Evolutionary conservation across 2,888 invertebrate genomes (phyloP), one percentile per base, ranked within the genome.

Genomic region (Hypercompe scribonia): DNA sequence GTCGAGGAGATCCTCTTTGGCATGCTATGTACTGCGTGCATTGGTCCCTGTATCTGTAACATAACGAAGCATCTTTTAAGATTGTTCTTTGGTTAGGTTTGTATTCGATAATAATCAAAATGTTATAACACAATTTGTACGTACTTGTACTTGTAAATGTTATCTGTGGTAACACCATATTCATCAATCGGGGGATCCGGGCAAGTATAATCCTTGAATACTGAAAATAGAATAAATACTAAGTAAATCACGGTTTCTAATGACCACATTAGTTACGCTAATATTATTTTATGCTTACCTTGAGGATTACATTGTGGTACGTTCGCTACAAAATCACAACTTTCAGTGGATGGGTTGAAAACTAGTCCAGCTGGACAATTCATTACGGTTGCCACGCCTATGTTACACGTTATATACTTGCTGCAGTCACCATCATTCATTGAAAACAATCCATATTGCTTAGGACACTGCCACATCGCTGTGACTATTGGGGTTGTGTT

Each of bases 281-380:
- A 50, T 33, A 11, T 24, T 0, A 50, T 24, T 7, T 34, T 21
- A 46, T 2, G 24, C 31, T 69, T 69, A 81, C 94, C 89, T 66
- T 82, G 74, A n/a, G 88, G 86, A 36, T 87, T 90, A 80, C 94
- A 94, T 0, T 84, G 78, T 7, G 92, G 93, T 3, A 94, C 93
- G 71, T 92, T 91, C 21, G 82, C 89, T 2, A 89, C 91, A 92
- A 92, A 94, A 73, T 94, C 94, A 71, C 94, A 94, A 63, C 76
- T 83, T 72, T 78, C 86, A 28, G 71, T 81, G 34, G 73, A 74
- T 0, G 77, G 63, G 76, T 92, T 93, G 77, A 93, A 94, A 3
- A 86, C 94, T 13, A 93, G 79, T 3, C 94, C 94, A 18, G 80
- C 69, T 0, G 94, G 92, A 74, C 94, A 94, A 46, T 85, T 73